Base-by-base conservation (phyloP, 1,140 invertebrate species). In the Heliothis virescens region DNA sequence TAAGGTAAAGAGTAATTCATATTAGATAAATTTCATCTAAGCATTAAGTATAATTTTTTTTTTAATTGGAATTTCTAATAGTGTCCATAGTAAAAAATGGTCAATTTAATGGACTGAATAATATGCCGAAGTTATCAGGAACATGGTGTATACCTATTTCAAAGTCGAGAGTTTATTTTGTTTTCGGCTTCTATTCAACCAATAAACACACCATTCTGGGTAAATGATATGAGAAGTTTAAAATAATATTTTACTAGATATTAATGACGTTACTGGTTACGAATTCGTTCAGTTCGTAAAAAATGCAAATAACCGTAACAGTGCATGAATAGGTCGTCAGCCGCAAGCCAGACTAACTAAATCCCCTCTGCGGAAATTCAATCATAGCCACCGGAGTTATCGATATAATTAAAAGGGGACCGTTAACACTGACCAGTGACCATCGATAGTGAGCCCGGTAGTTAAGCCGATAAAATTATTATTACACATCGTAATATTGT, bases 301-400 rank as follows among this genome's bases (percentile, higher is more conserved):
- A 26, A 53, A 16, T 48, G 18, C 55, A 60, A 74, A 59, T 74
- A 16, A 47, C 72, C 47, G 29, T 60, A 59, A 59, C 21, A 41
- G n/a, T 76, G 34, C 15, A 76, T 34, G 9, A 77, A 9, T 26
- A 47, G 55, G 13, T 29, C 41, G 76, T 55, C 53, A 77, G 2
- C 18, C 5, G 63, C 3, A 0, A 9, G 21, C 47, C n/a, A 53
- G 60, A 60, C 65, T 60, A 71, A 79, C 76, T 18, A 26, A 71
- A 71, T 71, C 76, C 52, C 65, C 76, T 73, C 60, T 59, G 67
- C 80, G 82, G 85, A 81, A 79, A 82, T 83, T 83, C 81, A 82
- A 86, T 84, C 78, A 85, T 83, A 85, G 80, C 77, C 79, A 80
- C 67, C 55, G 77, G 52, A 73, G 48, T 65, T 55, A 79, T 79